Evolutionary conservation across 2,113 vertebrate species (phyloP).

Genomic region (Scomber scombrus): DNA sequence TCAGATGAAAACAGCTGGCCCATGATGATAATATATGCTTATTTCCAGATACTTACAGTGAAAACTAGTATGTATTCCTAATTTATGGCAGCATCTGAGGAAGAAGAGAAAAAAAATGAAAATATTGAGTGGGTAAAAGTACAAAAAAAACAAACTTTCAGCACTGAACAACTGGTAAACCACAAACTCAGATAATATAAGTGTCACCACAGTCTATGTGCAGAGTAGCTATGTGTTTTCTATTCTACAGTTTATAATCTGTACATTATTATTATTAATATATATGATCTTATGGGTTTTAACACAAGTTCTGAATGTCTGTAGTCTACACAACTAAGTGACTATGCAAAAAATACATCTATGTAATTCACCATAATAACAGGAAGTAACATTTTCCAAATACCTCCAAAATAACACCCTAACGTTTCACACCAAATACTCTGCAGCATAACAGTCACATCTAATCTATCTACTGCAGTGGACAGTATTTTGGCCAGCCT

Average conservation of each 20-base stretch:
- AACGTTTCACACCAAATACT: background rate
- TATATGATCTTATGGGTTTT: background rate
- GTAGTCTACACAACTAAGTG: background rate
- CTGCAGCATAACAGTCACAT: slow-evolving; percentile 4
- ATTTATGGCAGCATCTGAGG: slow-evolving; percentile 16
- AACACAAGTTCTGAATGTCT: background rate
- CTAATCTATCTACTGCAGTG: background rate
- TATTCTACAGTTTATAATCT: background rate
- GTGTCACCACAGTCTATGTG: too few relatives aligned
- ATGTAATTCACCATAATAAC: background rate
- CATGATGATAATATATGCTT: slow-evolving; percentile 44
- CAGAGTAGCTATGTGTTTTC: too few relatives aligned
- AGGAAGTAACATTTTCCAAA: background rate
- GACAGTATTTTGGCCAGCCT: background rate
- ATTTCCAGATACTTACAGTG: too few relatives aligned
- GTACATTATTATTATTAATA: too few relatives aligned
- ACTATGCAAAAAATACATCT: background rate
- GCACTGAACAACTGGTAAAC: background rate
- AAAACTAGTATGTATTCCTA: background rate
- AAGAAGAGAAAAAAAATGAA: background rate
- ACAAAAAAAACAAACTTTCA: background rate
- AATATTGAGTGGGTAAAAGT: background rate
- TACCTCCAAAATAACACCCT: background rate
- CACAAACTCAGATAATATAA: too few relatives aligned
- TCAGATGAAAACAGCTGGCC: slow-evolving; percentile 75